Conservation (phyloP, 2,797 vertebrate species). For the Oreochromis grahami region DNA sequence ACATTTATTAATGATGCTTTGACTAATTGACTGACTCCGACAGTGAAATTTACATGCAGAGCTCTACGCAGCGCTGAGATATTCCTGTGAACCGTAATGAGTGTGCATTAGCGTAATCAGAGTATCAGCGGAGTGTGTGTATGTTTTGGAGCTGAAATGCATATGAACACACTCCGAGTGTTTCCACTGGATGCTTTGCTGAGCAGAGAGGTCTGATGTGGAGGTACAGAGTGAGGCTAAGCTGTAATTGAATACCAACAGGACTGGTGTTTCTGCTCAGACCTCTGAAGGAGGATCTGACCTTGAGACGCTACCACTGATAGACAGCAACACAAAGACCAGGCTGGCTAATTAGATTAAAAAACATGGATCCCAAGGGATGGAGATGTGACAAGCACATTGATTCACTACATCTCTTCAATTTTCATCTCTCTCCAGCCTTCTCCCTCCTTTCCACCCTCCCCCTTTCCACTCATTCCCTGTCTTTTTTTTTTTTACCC, state of each 20-base stretch:
- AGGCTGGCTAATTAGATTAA: conserved; percentile 77
- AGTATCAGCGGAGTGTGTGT: not conserved
- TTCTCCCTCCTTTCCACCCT: conserved; percentile 26
- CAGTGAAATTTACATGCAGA: conserved; percentile 24
- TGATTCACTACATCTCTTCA: conserved; percentile 70
- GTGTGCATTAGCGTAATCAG: conserved; percentile 27
- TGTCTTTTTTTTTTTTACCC: not conserved
- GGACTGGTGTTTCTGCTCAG: conserved; percentile 55
- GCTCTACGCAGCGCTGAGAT: conserved; percentile 14
- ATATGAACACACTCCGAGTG: not conserved
- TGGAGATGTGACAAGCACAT: conserved; percentile 77
- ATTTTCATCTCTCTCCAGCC: conserved; percentile 40
- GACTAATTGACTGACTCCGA: conserved; percentile 24
- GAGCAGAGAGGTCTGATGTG: conserved; percentile 32
- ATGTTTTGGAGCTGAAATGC: conserved; percentile 5
- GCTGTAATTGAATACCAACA: conserved; percentile 69
- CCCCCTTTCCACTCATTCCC: conserved; percentile 22
- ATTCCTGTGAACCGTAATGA: conserved; percentile 16
- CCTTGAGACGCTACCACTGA: conserved; percentile 69
- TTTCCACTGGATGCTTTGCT: conserved; percentile 5
- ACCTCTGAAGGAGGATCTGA: conserved; percentile 72
- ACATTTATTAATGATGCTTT: conserved; percentile 22
- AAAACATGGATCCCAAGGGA: conserved; percentile 75
- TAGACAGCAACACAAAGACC: conserved; percentile 76
- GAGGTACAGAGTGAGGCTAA: conserved; percentile 50